phyloP scores from a whole-genome alignment of 1,140 invertebrate genomes.

The Metopolophium dirhodum region DNA sequence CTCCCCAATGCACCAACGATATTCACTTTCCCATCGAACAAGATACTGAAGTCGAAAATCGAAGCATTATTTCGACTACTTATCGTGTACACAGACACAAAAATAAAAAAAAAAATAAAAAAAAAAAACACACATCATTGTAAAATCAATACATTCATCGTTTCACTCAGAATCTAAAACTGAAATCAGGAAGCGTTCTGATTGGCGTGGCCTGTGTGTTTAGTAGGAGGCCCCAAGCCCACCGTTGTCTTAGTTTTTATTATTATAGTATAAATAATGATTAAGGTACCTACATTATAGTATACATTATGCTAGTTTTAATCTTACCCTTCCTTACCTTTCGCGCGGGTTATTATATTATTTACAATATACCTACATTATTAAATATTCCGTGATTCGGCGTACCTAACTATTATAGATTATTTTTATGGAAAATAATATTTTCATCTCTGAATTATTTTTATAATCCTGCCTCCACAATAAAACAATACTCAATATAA shows the following conservation, averaged over 20 bases:
- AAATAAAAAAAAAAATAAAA: no score
- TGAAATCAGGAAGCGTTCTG: neutral
- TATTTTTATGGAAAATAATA: neutral
- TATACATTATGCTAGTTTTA: neutral
- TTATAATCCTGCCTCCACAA: neutral
- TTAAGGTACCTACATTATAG: neutral
- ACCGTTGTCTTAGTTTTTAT: neutral
- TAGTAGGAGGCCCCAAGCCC: neutral
- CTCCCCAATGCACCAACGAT: no score
- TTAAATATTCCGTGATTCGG: no score
- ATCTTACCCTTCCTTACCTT: neutral
- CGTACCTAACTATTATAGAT: neutral
- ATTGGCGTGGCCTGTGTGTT: neutral
- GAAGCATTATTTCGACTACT: no score
- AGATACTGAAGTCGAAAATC: no score
- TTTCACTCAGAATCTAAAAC: no score
- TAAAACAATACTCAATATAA: neutral
- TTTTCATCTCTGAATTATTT: neutral
- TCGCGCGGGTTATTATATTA: neutral
- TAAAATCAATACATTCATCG: no score
- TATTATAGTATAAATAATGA: neutral
- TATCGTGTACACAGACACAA: no score
- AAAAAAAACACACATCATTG: no score
- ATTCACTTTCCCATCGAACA: no score
- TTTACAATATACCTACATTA: neutral